These are phyloP conservation scores for Agrotis puta DNA, from an alignment of 2,888 invertebrate species.

Conservation along the genomic window DNA sequence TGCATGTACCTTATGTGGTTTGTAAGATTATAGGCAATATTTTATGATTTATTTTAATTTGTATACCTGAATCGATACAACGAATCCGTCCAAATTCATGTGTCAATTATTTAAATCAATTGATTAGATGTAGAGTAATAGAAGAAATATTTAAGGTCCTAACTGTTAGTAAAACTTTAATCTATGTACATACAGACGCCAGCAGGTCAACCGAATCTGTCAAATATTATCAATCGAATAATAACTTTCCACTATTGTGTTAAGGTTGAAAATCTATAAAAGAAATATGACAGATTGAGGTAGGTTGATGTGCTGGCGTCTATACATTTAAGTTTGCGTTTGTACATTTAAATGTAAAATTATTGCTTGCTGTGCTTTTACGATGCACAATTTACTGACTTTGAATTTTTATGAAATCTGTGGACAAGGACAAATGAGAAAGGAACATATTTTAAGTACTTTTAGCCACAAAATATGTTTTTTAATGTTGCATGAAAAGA, in stretches of 20 bases:
- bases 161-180: conserved; percentile 40
- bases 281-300: too few relatives aligned
- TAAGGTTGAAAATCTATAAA: too few relatives aligned
- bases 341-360: conserved; percentile 57
- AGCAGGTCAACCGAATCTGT: too few relatives aligned
- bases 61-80: conserved; percentile 75
- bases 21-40: conserved; percentile 69
- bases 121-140: conserved; percentile 38
- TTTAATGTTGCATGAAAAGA: neutral
- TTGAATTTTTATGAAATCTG: conserved; percentile 5
- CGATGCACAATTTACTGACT: neutral
- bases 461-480: neutral
- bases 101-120: conserved; percentile 60
- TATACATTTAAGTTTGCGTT: conserved; percentile 48
- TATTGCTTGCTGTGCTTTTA: conserved; percentile 44
- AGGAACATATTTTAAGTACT: neutral
- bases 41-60: conserved; percentile 58
- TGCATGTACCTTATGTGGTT: conserved; percentile 76
- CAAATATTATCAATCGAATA: too few relatives aligned
- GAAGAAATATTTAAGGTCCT: conserved; percentile 35
- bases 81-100: conserved; percentile 83
- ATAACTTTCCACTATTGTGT: too few relatives aligned
- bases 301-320: too few relatives aligned
- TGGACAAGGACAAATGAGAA: neutral
- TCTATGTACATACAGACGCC: too few relatives aligned